Conservation (phyloP, 2,113 vertebrate species). For the Phylloscopus whistleri region DNA sequence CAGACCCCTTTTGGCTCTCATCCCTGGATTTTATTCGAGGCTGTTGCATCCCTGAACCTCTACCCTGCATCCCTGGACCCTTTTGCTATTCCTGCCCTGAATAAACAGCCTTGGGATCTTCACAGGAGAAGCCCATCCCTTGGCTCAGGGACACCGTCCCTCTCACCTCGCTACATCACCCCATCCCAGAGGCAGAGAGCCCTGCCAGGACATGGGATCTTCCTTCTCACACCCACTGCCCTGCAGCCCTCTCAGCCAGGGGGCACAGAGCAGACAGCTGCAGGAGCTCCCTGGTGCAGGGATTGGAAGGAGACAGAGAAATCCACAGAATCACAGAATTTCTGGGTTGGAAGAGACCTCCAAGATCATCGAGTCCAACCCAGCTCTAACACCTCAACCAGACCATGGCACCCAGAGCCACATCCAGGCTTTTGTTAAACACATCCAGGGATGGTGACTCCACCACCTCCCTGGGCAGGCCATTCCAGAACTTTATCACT, state of each 20-base stretch:
- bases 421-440: too few relatives aligned
- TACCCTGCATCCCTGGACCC: not conserved
- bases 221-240: accelerated
- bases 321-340: not conserved
- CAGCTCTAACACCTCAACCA: too few relatives aligned
- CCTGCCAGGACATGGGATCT: accelerated
- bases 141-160: not conserved
- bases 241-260: accelerated
- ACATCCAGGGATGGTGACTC: too few relatives aligned
- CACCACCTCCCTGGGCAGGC: too few relatives aligned
- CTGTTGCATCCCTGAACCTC: not conserved
- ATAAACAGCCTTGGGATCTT: not conserved
- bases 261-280: not conserved
- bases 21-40: not conserved
- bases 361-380: too few relatives aligned
- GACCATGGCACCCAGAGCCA: too few relatives aligned
- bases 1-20: not conserved
- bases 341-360: too few relatives aligned
- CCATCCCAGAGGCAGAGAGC: not conserved
- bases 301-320: not conserved
- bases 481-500: too few relatives aligned
- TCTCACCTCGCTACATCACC: too few relatives aligned
- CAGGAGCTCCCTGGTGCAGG: not conserved
- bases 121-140: not conserved
- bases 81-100: not conserved